Conservation (phyloP, 2,113 vertebrate species). For the Ranitomeya imitator region DNA sequence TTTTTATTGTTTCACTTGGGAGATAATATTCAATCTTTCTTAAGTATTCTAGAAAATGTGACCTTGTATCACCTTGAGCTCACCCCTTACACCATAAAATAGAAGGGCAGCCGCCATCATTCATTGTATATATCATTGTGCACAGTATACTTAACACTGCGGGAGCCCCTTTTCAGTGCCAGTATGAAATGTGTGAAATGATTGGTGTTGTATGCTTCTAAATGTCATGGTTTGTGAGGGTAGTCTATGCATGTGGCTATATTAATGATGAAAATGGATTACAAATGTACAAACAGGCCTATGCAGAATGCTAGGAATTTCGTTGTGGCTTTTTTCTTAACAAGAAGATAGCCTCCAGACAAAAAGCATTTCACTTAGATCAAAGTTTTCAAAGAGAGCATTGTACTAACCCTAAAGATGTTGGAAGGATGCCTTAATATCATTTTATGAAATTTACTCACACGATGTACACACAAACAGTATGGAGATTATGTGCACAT, state of each 20-base stretch:
- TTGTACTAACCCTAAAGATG: conserved; percentile 37
- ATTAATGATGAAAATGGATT: conserved; percentile 56
- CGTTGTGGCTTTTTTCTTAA: conserved; percentile 51
- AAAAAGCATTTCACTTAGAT: conserved; percentile 49
- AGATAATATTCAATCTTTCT: background rate
- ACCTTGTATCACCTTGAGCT: background rate
- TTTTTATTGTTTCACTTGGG: background rate
- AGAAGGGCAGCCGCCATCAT: background rate
- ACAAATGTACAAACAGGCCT: conserved; percentile 54
- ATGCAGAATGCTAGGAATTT: conserved; percentile 51
- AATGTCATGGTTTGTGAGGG: conserved; percentile 36
- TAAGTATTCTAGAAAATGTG: background rate
- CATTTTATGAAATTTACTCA: conserved; percentile 43
- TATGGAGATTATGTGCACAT: conserved; percentile 35
- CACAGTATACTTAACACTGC: background rate
- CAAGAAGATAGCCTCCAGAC: conserved; percentile 57
- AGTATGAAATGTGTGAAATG: conserved; percentile 31
- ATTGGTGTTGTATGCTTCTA: conserved; percentile 37
- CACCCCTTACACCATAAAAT: background rate
- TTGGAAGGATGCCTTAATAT: conserved; percentile 27
- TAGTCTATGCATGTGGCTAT: conserved; percentile 20
- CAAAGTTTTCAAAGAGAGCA: conserved; percentile 41
- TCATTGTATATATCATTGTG: background rate
- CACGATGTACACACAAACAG: conserved; percentile 31
- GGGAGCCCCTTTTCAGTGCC: background rate